Evolutionary conservation across 2,113 vertebrate species (phyloP).

Genomic region (Aegotheles bennettii): DNA sequence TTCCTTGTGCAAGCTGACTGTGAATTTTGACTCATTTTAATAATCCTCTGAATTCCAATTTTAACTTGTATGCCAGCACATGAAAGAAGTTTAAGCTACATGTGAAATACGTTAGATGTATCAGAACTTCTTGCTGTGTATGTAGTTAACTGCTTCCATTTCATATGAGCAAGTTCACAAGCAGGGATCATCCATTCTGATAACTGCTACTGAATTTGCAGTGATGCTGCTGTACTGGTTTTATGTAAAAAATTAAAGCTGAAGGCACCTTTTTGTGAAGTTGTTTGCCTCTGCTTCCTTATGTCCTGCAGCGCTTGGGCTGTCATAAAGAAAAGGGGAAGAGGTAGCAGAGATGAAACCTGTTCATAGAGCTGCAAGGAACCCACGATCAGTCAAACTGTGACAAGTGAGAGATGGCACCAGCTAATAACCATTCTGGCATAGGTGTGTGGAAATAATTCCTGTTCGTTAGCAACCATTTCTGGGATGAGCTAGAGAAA

Average conservation of each 20-base stretch:
- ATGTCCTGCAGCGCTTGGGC: background rate
- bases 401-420: background rate
- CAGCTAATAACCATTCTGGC: background rate
- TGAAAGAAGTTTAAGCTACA: background rate
- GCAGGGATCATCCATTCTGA: background rate
- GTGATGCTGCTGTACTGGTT: too few species aligned
- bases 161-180: background rate
- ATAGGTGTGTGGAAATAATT: background rate
- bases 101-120: background rate
- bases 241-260: background rate
- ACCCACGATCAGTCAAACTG: background rate
- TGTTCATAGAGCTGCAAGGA: background rate
- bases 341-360: background rate
- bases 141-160: background rate
- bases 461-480: background rate
- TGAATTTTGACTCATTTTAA: background rate
- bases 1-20: background rate
- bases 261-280: background rate
- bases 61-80: background rate
- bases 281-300: background rate
- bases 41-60: background rate
- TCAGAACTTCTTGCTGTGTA: background rate
- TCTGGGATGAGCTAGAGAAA: background rate
- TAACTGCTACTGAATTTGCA: background rate
- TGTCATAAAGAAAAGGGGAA: accelerated